Conservation (phyloP, 2,113 vertebrate species). For the Cromileptes altivelis region DNA sequence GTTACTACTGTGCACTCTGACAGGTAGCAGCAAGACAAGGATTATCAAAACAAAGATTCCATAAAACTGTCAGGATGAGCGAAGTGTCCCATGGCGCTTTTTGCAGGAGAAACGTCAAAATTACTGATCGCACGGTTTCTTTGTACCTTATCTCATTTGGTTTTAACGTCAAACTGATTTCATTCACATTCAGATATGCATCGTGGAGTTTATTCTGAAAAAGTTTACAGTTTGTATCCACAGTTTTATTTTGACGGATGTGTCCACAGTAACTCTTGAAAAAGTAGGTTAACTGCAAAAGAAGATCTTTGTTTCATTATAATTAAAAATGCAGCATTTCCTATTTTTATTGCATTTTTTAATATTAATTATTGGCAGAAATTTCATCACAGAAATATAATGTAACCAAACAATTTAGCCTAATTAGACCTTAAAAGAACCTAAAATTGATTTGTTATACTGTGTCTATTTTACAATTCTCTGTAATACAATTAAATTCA, state of each 20-base stretch:
- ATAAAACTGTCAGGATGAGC: constrained; percentile 68
- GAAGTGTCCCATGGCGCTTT: constrained; percentile 69
- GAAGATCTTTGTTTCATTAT: background rate
- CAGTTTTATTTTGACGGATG: constrained; percentile 31
- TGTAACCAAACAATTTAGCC: constrained; percentile 5
- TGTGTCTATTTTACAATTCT: constrained; percentile 14
- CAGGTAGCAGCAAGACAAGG: constrained; percentile 76
- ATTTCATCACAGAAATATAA: constrained; percentile 12
- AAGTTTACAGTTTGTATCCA: constrained; percentile 34
- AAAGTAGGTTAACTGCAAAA: constrained; percentile 33
- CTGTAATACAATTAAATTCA: constrained; percentile 51
- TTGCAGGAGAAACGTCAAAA: constrained; percentile 57
- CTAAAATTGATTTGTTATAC: background rate
- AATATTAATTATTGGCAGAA: background rate
- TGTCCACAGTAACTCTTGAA: background rate
- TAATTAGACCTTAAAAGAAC: constrained; percentile 21
- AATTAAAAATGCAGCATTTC: background rate
- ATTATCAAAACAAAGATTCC: constrained; percentile 80
- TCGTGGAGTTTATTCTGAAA: constrained; percentile 41
- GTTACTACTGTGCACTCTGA: constrained; percentile 68
- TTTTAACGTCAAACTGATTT: constrained; percentile 72
- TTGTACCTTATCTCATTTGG: constrained; percentile 58
- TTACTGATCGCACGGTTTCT: constrained; percentile 40
- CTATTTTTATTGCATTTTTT: background rate
- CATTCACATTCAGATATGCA: constrained; percentile 52